Percentiles rank a stretch among this genome's conserved stretches.
Conservation (phyloP, 2,888 invertebrate species). For the Parelbella ahira region DNA sequence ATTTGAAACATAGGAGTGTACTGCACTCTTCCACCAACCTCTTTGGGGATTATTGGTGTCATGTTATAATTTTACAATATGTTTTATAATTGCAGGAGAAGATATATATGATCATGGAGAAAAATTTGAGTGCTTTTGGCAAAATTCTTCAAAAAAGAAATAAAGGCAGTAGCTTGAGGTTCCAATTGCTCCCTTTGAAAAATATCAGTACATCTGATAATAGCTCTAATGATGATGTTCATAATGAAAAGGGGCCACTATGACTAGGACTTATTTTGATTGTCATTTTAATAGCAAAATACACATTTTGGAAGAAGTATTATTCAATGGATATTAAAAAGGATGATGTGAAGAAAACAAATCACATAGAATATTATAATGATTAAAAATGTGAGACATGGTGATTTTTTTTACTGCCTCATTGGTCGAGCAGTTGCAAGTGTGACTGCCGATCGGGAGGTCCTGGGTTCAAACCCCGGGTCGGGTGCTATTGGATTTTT, state of each 20-base stretch:
- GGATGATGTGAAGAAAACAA: not conserved
- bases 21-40: too few species aligned
- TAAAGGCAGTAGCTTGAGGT: conserved; percentile 82
- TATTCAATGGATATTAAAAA: conserved; percentile 33
- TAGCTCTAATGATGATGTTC: conserved; percentile 33
- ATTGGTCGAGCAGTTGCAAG: too few species aligned
- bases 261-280: conserved; percentile 61
- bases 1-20: too few species aligned
- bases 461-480: too few species aligned
- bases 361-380: conserved; percentile 16
- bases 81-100: conserved; percentile 82
- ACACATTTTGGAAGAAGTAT: conserved; percentile 50
- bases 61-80: too few species aligned
- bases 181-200: conserved; percentile 80
- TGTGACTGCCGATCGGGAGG: too few species aligned
- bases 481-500: too few species aligned
- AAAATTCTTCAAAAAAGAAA: conserved; percentile 83
- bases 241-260: conserved; percentile 53
- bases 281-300: conserved; percentile 51
- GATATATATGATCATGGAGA: conserved; percentile 79
- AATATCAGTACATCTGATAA: conserved; percentile 38
- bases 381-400: conserved; percentile 8
- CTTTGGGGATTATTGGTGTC: too few species aligned
- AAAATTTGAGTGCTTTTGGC: conserved; percentile 66
- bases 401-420: too few species aligned